Percentiles rank a stretch among this genome's conserved stretches.
phyloP scores from a whole-genome alignment of 2,797 vertebrate species.

The Acrocephalus scirpaceus region DNA sequence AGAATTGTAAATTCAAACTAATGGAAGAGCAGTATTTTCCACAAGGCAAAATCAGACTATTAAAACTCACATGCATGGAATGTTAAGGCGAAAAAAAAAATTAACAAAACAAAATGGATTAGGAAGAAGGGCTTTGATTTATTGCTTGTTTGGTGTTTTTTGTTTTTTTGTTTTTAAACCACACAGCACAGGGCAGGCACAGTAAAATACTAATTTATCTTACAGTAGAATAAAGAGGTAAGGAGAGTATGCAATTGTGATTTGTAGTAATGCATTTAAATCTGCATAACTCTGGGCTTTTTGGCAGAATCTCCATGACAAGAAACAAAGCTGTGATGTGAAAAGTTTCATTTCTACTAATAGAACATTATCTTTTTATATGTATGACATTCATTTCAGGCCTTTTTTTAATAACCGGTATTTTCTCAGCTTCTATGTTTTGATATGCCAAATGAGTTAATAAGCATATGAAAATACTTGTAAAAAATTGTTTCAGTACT shows the following conservation, averaged over 20 bases:
- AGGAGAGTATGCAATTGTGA: not conserved
- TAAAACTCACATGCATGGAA: accelerated
- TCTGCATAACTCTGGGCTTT: not conserved
- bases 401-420: not conserved
- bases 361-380: not conserved
- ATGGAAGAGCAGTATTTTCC: not conserved
- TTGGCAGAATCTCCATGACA: not conserved
- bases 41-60: not conserved
- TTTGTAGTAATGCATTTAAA: not conserved
- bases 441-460: not conserved
- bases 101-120: not conserved
- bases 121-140: not conserved
- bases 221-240: not conserved
- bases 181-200: too few relatives aligned
- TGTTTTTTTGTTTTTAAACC: not conserved
- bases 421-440: not conserved
- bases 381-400: not conserved
- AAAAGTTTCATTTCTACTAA: not conserved
- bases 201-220: not conserved
- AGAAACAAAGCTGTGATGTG: not conserved
- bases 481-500: not conserved
- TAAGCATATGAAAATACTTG: not conserved
- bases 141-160: not conserved
- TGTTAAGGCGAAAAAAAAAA: not conserved
- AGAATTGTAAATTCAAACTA: not conserved